Evolutionary conservation across 1,140 invertebrate genomes (phyloP), one percentile per base, ranked within the genome.

Genomic region (Formica exsecta): DNA sequence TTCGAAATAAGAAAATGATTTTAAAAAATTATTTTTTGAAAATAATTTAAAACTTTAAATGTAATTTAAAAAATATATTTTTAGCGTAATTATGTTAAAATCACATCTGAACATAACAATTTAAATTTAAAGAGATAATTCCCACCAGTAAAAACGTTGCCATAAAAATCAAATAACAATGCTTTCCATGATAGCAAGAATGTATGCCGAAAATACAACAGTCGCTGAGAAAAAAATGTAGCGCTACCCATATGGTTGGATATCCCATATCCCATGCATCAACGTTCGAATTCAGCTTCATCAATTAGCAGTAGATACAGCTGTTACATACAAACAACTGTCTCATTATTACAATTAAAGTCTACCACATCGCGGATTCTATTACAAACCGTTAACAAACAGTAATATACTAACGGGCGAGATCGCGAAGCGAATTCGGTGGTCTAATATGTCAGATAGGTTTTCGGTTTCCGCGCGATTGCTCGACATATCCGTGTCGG

Each of bases 381-480:
- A 71, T 88, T 71, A 59, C 64, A 22, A 66, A 38, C 41, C 61
- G 75, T 89, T 75, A 86, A 86, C 59, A 32, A 77, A 88, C 66
- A 64, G 57, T 77, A 70, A 76, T 68, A 66, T 22, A 68, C 41
- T 29, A 29, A 62, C 64, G 48, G 38, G 25, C 66, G 80, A 81
- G 59, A 84, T 64, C 80, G 44, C 44, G 73, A 86, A 77, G 22
- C 74, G 54, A 62, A n/a, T n/a, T 75, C 61, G 32, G 51, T 38
- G 29, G 16, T 48, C 76, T 86, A 77, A 85, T 90, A 88, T 66
- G 83, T 91, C 79, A 75, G 90, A 90, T 80, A 90, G 90, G 62
- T 88, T 90, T 90, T 90, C 86, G 74, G 88, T 88, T 91, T 88
- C 86, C 86, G 32, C 65, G 51, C 83, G 89, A 91, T 91, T 90